Percentiles rank a stretch among this genome's conserved stretches.
Conservation (phyloP, 37 sponge, comb jelly and placozoan species). For the Corticium candelabrum region DNA sequence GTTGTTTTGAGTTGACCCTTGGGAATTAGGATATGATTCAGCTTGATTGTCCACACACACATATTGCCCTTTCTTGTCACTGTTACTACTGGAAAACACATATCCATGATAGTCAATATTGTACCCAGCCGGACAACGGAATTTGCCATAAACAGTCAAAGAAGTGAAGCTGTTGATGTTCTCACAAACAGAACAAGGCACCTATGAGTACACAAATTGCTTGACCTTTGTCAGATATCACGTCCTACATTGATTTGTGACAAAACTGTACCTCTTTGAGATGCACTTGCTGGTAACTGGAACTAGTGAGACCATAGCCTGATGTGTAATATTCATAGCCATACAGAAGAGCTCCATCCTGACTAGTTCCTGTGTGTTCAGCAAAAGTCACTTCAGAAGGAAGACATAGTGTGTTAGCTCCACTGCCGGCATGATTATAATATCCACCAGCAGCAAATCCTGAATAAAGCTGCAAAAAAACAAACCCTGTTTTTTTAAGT, state of each 20-base stretch:
- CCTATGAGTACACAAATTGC: too few relatives aligned
- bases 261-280: too few relatives aligned
- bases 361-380: background rate
- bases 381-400: background rate
- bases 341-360: background rate
- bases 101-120: constrained; percentile 13
- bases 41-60: constrained; percentile 13
- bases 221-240: too few relatives aligned
- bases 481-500: background rate
- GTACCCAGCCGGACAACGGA: constrained; percentile 9
- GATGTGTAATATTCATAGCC: background rate
- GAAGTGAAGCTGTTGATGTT: background rate
- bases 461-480: background rate
- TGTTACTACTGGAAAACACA: background rate
- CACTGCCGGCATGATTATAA: background rate
- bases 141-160: background rate
- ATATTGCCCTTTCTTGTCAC: background rate
- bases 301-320: background rate
- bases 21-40: background rate
- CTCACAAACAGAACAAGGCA: constrained; percentile 17
- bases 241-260: too few relatives aligned
- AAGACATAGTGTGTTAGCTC: background rate
- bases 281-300: background rate
- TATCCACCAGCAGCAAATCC: background rate
- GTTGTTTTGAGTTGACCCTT: background rate